Evolutionary conservation across 2,888 invertebrate genomes (phyloP).

Genomic region (Andrena bicolor): DNA sequence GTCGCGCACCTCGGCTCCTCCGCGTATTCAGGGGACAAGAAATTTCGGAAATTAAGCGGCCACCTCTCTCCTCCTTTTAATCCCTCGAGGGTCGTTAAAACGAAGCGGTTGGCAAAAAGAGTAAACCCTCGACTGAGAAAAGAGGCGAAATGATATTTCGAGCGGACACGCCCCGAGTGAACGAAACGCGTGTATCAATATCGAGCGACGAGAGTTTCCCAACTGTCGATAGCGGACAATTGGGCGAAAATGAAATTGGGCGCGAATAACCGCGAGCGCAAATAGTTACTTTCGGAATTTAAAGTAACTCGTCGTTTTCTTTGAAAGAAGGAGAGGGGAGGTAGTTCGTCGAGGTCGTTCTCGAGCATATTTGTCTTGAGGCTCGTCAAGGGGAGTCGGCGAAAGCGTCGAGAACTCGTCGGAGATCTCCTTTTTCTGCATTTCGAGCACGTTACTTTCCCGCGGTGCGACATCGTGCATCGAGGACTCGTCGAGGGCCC

Average conservation of each 20-base stretch:
- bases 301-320: constrained; percentile 39
- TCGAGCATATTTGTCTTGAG: constrained; percentile 57
- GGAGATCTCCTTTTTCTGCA: constrained; percentile 35
- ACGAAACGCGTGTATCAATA: too few species aligned
- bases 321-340: background rate
- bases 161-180: too few species aligned
- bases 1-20: background rate
- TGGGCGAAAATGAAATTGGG: constrained; percentile 45
- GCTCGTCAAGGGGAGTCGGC: constrained; percentile 30
- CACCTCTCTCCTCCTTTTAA: background rate
- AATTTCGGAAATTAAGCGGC: constrained; percentile 10
- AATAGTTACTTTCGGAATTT: constrained; percentile 57
- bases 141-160: background rate
- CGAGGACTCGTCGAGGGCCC: constrained; percentile 30
- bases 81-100: background rate
- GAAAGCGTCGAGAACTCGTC: constrained; percentile 36
- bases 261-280: constrained; percentile 36
- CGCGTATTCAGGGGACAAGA: background rate
- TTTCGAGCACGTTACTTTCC: constrained; percentile 39
- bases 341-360: constrained; percentile 45
- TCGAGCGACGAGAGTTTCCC: background rate
- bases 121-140: background rate
- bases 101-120: background rate
- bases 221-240: too few species aligned
- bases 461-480: constrained; percentile 28